A percentile compares a stretch with the other conserved stretches of the same genome.
Conservation (phyloP, 1,140 invertebrate genomes). For the Metaphire vulgaris region DNA sequence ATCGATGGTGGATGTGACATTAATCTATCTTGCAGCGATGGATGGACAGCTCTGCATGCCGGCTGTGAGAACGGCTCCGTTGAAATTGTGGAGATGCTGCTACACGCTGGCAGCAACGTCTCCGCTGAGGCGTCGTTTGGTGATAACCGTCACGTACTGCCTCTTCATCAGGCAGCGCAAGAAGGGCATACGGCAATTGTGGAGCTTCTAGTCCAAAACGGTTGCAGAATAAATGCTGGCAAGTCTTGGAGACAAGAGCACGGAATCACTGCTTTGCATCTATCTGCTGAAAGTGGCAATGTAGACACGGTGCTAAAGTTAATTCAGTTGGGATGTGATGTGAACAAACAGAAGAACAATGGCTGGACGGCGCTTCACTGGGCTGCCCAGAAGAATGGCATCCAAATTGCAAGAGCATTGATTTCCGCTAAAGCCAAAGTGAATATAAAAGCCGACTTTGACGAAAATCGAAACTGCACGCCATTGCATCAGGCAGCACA, state of each 20-base stretch:
- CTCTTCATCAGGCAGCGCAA: conserved; percentile 94
- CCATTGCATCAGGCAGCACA: conserved; percentile 96
- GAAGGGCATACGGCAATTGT: conserved; percentile 98
- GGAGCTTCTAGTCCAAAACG: conserved; percentile 72
- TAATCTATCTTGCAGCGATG: conserved; percentile 84
- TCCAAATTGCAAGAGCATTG: conserved; percentile 82
- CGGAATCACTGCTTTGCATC: conserved; percentile 64
- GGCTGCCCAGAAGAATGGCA: conserved; percentile 92
- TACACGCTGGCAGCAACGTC: neutral
- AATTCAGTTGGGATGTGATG: conserved; percentile 87
- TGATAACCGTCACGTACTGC: conserved; percentile 73
- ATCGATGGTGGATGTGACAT: conserved; percentile 90
- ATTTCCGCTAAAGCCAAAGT: conserved; percentile 84
- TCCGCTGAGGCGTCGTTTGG: conserved; percentile 54
- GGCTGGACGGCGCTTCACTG: conserved; percentile 92
- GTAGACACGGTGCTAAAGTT: conserved; percentile 56
- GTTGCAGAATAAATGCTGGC: neutral
- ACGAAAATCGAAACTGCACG: conserved; percentile 66
- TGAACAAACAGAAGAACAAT: conserved; percentile 91
- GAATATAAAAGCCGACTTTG: conserved; percentile 63
- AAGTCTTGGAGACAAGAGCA: conserved; percentile 22
- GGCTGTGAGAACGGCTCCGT: neutral
- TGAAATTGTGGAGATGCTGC: conserved; percentile 14
- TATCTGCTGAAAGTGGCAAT: conserved; percentile 97
- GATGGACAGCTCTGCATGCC: conserved; percentile 18